Evolutionary conservation across 2,113 vertebrate genomes (phyloP).

Genomic region (Eulacestoma nigropectus): DNA sequence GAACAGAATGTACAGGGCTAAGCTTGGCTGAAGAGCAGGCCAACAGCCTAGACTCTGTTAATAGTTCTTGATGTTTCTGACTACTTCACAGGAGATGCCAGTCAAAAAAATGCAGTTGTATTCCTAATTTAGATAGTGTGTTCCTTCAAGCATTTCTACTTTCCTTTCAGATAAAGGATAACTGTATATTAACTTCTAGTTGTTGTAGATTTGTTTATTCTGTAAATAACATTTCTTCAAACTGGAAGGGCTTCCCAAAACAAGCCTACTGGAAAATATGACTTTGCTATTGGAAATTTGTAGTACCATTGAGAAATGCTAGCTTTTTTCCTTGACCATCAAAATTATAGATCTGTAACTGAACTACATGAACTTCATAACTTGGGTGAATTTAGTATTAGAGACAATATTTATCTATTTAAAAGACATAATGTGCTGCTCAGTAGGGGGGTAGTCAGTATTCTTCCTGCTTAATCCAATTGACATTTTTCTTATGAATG

Average conservation of each 20-base stretch:
- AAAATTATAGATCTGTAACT: background rate
- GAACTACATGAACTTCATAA: background rate
- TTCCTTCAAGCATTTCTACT: background rate
- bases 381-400: background rate
- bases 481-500: background rate
- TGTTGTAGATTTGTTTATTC: background rate
- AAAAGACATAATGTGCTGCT: background rate
- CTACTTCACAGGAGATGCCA: background rate
- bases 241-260: background rate
- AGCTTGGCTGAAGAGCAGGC: background rate
- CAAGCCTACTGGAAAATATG: background rate
- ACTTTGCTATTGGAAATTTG: background rate
- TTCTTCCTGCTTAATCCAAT: background rate
- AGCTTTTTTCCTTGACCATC: background rate
- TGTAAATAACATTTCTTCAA: background rate
- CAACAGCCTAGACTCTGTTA: background rate
- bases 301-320: background rate
- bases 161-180: background rate
- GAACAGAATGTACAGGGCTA: background rate
- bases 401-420: background rate
- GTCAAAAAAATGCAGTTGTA: background rate
- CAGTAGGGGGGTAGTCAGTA: accelerated
- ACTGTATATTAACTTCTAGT: background rate
- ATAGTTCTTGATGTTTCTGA: background rate
- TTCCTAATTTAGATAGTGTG: background rate